A percentile compares a stretch with the other conserved stretches of the same genome.
These are phyloP conservation scores for Fulica atra DNA, from an alignment of 2,113 vertebrate genomes.

Conservation along the genomic window DNA sequence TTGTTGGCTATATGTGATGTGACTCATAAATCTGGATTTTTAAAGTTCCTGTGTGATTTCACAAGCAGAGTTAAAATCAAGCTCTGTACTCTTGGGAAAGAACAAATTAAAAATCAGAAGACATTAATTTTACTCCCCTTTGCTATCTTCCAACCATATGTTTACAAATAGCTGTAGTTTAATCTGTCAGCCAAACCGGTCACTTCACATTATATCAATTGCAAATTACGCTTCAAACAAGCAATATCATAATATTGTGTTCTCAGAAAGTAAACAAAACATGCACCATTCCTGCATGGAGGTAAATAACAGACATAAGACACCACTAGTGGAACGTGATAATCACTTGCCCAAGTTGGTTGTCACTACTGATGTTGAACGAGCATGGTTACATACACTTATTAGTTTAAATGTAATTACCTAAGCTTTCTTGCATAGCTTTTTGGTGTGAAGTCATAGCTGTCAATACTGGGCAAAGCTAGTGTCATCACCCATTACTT, in stretches of 20 bases:
- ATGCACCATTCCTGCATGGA: neutral
- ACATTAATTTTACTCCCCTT: neutral
- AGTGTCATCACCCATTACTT: neutral
- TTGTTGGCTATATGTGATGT: neutral
- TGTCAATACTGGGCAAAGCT: neutral
- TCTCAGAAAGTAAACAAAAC: neutral
- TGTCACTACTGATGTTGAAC: neutral
- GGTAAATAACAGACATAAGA: neutral
- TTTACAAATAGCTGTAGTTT: slow-evolving; percentile 10
- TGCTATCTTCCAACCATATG: neutral
- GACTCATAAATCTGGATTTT: neutral
- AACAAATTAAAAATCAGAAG: slow-evolving; percentile 4
- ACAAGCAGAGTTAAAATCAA: neutral
- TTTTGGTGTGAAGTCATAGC: neutral
- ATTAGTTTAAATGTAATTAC: neutral
- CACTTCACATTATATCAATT: neutral
- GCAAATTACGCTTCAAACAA: neutral
- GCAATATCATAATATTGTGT: neutral
- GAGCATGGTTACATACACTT: neutral
- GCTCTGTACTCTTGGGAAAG: neutral
- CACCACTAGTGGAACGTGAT: neutral
- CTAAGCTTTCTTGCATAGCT: neutral
- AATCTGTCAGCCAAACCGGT: slow-evolving; percentile 6
- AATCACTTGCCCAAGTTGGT: neutral
- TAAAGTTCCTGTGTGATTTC: neutral